Evolutionary conservation across 2,888 invertebrate genomes (phyloP).

Genomic region (Limnephilus marmoratus): DNA sequence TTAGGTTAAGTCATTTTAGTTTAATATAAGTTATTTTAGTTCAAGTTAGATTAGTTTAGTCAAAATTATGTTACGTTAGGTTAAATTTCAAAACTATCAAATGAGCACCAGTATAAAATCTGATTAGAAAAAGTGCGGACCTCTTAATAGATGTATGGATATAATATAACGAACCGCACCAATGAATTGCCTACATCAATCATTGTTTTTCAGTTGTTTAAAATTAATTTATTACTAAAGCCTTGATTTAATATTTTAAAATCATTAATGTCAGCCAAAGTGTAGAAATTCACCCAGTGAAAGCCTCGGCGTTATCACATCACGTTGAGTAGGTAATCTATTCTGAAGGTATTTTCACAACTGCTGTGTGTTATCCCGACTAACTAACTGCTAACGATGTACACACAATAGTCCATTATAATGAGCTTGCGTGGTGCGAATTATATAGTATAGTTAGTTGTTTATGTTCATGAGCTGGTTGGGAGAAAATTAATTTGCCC

Average conservation of each 20-base stretch:
- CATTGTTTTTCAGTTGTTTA: too few species aligned
- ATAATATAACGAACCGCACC: too few species aligned
- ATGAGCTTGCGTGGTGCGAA: conserved; percentile 4
- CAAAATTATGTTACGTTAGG: too few species aligned
- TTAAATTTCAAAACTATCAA: too few species aligned
- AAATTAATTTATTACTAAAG: too few species aligned
- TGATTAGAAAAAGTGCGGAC: too few species aligned
- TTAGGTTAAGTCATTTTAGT: too few species aligned
- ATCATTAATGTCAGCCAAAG: not conserved
- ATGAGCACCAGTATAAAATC: too few species aligned
- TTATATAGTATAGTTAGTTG: not conserved
- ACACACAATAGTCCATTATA: not conserved
- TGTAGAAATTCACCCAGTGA: not conserved
- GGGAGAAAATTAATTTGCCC: not conserved
- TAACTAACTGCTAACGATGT: conserved; percentile 12
- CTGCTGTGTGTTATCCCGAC: not conserved
- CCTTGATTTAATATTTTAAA: not conserved
- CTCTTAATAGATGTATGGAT: too few species aligned
- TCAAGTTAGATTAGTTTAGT: too few species aligned
- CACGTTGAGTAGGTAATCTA: not conserved
- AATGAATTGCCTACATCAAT: too few species aligned
- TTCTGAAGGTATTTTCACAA: not conserved
- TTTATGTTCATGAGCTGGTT: not conserved
- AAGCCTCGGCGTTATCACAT: not conserved
- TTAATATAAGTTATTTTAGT: too few species aligned